Base-by-base conservation (phyloP, 2,113 vertebrate species). In the Ursus arctos region DNA sequence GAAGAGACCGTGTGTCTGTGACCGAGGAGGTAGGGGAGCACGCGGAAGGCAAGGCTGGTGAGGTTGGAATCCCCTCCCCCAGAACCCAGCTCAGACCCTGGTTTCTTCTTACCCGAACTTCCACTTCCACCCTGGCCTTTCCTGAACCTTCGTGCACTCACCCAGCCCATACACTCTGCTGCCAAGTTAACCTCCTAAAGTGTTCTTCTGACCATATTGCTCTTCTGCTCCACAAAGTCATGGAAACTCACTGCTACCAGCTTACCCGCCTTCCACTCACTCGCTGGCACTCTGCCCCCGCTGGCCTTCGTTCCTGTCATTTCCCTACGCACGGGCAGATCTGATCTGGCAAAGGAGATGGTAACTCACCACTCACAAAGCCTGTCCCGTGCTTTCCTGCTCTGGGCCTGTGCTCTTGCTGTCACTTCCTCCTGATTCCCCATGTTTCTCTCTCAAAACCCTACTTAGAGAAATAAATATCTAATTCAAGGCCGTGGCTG, bases 171-270 rank as follows among this genome's bases (percentile, higher is more conserved):
- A 0, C 21, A 0, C 21, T 11, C 57, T 40, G 51, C 40, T 6
- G n/a, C 86, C 76, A 7, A 2, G 19, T 6, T 2, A 26, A 6
- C 19, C 51, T 19, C 79, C 92, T 24, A 1, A 6, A 6, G 11
- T 0, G 12, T 28, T n/a, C 2, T 40, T n/a, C 19, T 3, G 13
- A 33, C 6, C 55, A 31, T 0, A 21, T 0, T 1, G 55, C 65
- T 19, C 43, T 81, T 57, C 67, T 3, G 22, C 43, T 79, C 67
- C 65, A 3, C 3, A 53, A 28, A 43, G 59, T 28, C 43, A 7
- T 0, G 33, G 47, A 57, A 40, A 84, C 71, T 31, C 85, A 14
- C 24, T 0, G 55, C 51, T 19, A 18, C 33, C 92, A 24, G 31
- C 11, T 6, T 6, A 21, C 14, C 26, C 0, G 1, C 59, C 76